These are phyloP conservation scores for Araneus ventricosus DNA, from an alignment of 1,140 invertebrate genomes.

Conservation along the genomic window DNA sequence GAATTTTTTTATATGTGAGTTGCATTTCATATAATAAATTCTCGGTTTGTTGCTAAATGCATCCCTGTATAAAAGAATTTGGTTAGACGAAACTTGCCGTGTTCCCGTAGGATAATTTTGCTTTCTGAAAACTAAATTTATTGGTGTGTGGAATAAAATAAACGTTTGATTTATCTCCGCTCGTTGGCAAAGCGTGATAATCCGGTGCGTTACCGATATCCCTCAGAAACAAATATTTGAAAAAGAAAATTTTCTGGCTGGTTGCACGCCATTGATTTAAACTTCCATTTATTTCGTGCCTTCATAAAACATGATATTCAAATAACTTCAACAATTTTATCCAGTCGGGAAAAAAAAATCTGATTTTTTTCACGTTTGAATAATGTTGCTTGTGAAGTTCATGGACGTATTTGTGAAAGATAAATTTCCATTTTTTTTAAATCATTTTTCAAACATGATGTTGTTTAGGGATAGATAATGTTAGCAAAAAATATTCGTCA, in stretches of 20 bases:
- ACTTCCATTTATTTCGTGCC: neutral
- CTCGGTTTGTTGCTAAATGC: neutral
- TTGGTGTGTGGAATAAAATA: neutral
- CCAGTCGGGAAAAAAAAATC: neutral
- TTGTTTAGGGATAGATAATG: neutral
- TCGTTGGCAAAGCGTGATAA: neutral
- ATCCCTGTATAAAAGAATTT: neutral
- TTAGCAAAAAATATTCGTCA: neutral
- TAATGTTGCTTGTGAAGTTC: neutral
- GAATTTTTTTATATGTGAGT: no score
- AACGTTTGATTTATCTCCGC: neutral
- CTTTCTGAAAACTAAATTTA: neutral
- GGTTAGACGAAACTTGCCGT: neutral
- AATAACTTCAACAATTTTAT: neutral
- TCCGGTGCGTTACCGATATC: neutral
- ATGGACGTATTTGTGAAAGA: neutral
- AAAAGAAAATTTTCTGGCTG: slow-evolving; percentile 10
- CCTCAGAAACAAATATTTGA: neutral
- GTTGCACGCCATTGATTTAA: neutral
- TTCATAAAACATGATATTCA: neutral
- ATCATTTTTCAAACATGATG: neutral
- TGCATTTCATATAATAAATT: neutral
- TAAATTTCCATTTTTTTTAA: neutral
- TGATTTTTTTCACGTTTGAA: neutral
- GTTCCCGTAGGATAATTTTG: neutral